These are phyloP conservation scores for Carlito syrichta DNA, from an alignment of 2,113 vertebrate species.

Conservation along the genomic window DNA sequence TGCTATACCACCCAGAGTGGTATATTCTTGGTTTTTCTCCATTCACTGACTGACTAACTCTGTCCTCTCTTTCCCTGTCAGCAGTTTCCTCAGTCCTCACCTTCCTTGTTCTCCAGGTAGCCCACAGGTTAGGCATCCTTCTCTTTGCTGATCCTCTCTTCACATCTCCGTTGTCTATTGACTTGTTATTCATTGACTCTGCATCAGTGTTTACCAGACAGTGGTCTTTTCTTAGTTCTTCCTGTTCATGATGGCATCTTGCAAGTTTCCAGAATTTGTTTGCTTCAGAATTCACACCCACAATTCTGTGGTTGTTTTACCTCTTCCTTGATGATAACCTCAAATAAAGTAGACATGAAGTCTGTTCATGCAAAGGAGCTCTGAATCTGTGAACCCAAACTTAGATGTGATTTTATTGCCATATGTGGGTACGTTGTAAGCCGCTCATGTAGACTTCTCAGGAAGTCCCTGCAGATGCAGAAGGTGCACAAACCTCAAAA, in stretches of 20 bases:
- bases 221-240: not conserved
- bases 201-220: not conserved
- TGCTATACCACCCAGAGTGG: not conserved
- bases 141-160: not conserved
- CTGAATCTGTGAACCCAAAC: not conserved
- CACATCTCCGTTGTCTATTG: no score
- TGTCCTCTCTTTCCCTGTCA: not conserved
- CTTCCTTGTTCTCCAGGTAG: not conserved
- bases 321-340: not conserved
- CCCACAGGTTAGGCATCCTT: not conserved
- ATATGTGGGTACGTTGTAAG: not conserved
- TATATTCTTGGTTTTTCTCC: not conserved
- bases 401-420: not conserved
- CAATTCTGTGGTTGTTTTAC: not conserved
- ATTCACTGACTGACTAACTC: not conserved
- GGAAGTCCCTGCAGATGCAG: not conserved
- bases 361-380: not conserved
- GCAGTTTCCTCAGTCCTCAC: not conserved
- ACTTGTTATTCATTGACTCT: not conserved
- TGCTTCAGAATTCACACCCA: not conserved
- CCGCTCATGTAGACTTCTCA: not conserved
- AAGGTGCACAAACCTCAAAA: not conserved
- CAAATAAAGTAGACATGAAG: not conserved
- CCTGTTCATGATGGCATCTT: not conserved
- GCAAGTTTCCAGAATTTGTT: not conserved